Conservation (phyloP, 2,113 vertebrate species). For the Muntiacus reevesi region DNA sequence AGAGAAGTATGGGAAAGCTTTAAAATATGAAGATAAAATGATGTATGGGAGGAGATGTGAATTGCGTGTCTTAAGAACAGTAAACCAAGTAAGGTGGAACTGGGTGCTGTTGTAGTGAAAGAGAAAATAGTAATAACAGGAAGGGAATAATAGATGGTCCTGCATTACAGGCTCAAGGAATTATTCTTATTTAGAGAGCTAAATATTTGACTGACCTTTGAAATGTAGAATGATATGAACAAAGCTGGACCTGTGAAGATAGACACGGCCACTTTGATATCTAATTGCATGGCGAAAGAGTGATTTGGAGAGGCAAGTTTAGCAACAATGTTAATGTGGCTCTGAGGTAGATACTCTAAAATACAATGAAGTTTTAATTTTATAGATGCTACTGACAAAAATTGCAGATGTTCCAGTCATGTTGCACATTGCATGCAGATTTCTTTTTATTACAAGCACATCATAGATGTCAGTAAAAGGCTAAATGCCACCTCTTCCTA, state of each 20-base stretch:
- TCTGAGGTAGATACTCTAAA: not conserved
- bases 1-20: not conserved
- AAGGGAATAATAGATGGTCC: not conserved
- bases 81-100: not conserved
- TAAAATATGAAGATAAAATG: not conserved
- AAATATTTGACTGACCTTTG: not conserved
- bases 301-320: not conserved
- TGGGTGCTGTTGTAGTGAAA: not conserved
- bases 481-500: not conserved
- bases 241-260: not conserved
- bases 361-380: not conserved
- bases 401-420: not conserved
- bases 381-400: not conserved
- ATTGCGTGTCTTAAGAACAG: not conserved
- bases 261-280: not conserved
- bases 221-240: not conserved
- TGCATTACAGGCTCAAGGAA: not conserved
- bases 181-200: not conserved
- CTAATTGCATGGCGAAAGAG: not conserved
- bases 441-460: slow-evolving; percentile 20
- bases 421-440: not conserved
- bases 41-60: not conserved
- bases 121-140: not conserved
- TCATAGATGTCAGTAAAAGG: not conserved
- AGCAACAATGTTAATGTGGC: not conserved